Base-by-base conservation (phyloP, 2,113 vertebrate genomes). In the Oreochromis aureus region DNA sequence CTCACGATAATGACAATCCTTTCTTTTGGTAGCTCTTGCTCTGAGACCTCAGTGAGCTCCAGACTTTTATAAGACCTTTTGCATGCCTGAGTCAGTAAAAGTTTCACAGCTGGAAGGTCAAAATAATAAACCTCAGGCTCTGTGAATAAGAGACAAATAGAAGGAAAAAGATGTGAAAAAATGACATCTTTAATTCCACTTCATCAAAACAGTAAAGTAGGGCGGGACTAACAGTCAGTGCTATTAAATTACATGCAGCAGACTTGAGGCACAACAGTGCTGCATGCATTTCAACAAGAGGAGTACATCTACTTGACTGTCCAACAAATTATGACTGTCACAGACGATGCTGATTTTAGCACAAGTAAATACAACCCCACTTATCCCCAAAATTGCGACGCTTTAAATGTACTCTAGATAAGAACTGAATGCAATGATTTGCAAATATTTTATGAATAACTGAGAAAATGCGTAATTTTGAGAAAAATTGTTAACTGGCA, bases 341-440 rank as follows among this genome's bases (percentile, higher is more conserved):
- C 24, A 48, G 2, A 32, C 1, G 2, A 78, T 78, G 0, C 24
- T 78, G 16, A 78, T 51, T 32, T 69, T 78, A 32, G 27, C 18
- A 19, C 27, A 32, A n/a, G 32, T 32, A 53, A 78, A 19, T 53
- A 5, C 24, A 76, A 5, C 3, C 5, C 41, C 15, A 18, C 24
- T 48, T 66, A 7, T 22, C 19, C 39, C 22, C 3, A 2, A 48
- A 46, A 48, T 76, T 76, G 41, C 0, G 6, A 48, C 0, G 6
- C 41, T 48, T 18, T 76, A 27, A 46, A 73, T 48, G 24, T 30
- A 0, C 22, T 48, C 41, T 18, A 18, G n/a, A 73, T 30, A 73
- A 48, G 44, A 76, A 76, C 24, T 18, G 22, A 46, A 48, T 76
- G 4, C 15, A 73, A 48, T 48, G 41, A 27, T 46, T 73, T 73